phyloP scores from a whole-genome alignment of 2,113 vertebrate genomes.

The Melospiza georgiana region DNA sequence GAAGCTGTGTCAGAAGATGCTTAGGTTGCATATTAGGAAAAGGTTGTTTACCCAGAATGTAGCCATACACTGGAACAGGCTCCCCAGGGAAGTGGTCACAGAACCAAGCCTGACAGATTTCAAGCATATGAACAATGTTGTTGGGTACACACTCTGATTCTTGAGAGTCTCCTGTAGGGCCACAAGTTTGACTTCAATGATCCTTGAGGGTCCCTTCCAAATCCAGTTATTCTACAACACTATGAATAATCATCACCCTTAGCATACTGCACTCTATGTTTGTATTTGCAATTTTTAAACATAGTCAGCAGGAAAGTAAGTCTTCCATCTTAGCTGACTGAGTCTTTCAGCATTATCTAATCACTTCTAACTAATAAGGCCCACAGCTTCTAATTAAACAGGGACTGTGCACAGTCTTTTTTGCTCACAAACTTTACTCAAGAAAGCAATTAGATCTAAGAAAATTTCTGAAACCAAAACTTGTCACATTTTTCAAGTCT shows the following conservation, averaged over 20 bases:
- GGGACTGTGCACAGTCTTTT: neutral
- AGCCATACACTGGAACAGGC: neutral
- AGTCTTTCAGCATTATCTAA: neutral
- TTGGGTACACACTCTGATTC: neutral
- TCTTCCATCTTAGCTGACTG: neutral
- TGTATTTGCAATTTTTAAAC: neutral
- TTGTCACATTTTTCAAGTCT: neutral
- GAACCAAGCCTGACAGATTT: neutral
- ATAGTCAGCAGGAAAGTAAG: neutral
- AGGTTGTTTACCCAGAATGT: neutral
- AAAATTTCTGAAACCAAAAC: neutral
- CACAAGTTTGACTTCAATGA: neutral
- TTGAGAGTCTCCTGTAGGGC: neutral
- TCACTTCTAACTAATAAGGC: slow-evolving; percentile 17
- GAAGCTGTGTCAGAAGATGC: neutral
- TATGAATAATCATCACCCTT: neutral
- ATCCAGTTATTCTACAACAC: neutral
- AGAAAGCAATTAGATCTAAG: neutral
- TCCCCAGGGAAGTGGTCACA: neutral
- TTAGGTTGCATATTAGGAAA: neutral
- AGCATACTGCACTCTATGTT: neutral
- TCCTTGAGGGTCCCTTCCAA: neutral
- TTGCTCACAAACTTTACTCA: neutral
- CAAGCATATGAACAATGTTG: neutral
- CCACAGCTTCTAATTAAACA: slow-evolving; percentile 46